Base-by-base conservation (phyloP, 2,113 vertebrate species). In the Leuciscus idus region DNA sequence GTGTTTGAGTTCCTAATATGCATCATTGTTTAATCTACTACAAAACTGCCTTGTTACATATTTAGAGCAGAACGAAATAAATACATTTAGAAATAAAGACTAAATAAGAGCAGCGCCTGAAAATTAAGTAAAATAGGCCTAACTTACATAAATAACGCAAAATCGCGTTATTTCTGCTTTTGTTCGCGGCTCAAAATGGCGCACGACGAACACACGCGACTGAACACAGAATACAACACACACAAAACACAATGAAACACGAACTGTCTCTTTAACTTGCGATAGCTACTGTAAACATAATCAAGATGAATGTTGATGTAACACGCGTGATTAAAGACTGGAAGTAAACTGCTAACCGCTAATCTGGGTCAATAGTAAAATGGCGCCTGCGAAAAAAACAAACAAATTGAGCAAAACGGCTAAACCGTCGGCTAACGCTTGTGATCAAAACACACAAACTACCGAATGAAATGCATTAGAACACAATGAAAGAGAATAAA, bases 71-170 rank as follows among this genome's bases (percentile, higher is more conserved):
- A 17, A 30, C 2, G 1, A 19, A 10, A 19, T 21, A 21, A 36
- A 19, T 36, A 9, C 9, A 43, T 43, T 2, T 12, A n/a, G 1
- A 3, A 72, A 39, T 11, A 10, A 2, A 39, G 8, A 4, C 9
- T 5, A 10, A 8, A 70, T 6, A 2, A 36, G 6, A 4, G 13
- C 15, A 70, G 6, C 66, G 15, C 7, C 15, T 9, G 7, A 3
- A 19, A 68, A 15, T 0, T 0, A 33, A 68, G 0, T 68, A 4
- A 68, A 68, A 36, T 4, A 30, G 0, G 2, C 50, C 19, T 7
- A 0, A 86, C 87, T 79, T 90, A 93, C 92, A 89, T 92, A 91
- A 36, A 80, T 15, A 0, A 23, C 43, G 21, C 3, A 5, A 3
- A 21, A 28, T 1, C 0, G 15, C 6, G 21, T 13, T 8, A 7